Percentiles rank a stretch among this genome's conserved stretches.
phyloP scores from a whole-genome alignment of 2,113 vertebrate species.

The Grallaria varia region DNA sequence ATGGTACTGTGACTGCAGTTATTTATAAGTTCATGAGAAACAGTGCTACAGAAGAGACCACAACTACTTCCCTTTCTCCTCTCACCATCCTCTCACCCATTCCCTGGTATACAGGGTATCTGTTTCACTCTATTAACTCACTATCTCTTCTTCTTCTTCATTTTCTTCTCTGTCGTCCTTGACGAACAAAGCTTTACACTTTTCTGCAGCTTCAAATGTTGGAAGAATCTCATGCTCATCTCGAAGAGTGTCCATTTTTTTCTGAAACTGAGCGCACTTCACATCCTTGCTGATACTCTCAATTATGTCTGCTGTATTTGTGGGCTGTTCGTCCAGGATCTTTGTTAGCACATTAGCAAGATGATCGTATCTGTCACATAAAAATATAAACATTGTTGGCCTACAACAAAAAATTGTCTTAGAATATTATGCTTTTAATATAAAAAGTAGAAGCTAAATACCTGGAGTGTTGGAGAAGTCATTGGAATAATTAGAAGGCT shows the following conservation, averaged over 20 bases:
- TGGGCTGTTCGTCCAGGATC: slow-evolving; percentile 86
- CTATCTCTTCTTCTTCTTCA: slow-evolving; percentile 76
- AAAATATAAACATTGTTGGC: slow-evolving; percentile 7
- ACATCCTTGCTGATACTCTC: slow-evolving; percentile 87
- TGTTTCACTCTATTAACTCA: slow-evolving; percentile 53
- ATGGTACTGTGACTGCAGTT: not conserved
- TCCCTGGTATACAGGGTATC: not conserved
- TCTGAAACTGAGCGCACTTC: slow-evolving; percentile 76
- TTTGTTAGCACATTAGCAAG: slow-evolving; percentile 81
- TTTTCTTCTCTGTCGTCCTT: slow-evolving; percentile 63
- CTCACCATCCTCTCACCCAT: not conserved
- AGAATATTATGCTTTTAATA: not conserved
- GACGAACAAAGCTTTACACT: slow-evolving; percentile 79
- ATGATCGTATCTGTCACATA: slow-evolving; percentile 86
- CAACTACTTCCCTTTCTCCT: not conserved
- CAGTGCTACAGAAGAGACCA: not conserved
- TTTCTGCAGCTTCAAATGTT: slow-evolving; percentile 78
- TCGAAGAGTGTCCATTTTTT: slow-evolving; percentile 77
- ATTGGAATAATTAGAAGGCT: not conserved
- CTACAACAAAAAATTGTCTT: not conserved
- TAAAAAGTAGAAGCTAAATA: not conserved
- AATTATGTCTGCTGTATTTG: slow-evolving; percentile 83
- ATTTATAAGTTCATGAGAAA: not conserved
- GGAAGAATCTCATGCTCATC: slow-evolving; percentile 69
- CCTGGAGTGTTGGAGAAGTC: not conserved